These are phyloP conservation scores for Agonum fuliginosum DNA, from an alignment of 2,888 invertebrate species.

Conservation along the genomic window DNA sequence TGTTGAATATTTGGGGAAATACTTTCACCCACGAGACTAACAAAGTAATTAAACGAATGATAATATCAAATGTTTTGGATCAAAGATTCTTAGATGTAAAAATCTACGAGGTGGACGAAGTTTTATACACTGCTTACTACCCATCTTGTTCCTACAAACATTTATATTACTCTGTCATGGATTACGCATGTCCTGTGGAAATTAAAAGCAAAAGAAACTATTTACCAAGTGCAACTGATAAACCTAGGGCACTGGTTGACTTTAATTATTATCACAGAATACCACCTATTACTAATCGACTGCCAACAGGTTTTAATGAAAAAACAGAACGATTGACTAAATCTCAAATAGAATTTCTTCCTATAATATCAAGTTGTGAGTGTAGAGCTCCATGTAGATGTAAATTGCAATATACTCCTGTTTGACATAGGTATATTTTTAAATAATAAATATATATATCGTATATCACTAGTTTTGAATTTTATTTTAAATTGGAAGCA, in stretches of 20 bases:
- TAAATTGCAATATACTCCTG: no score
- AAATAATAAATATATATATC: no score
- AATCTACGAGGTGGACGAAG: slow-evolving; percentile 71
- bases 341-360: no score
- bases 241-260: slow-evolving; percentile 66
- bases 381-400: no score
- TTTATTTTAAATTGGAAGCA: no score
- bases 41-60: slow-evolving; percentile 70
- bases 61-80: slow-evolving; percentile 69
- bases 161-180: slow-evolving; percentile 75
- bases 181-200: slow-evolving; percentile 70
- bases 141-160: slow-evolving; percentile 74
- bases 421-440: no score
- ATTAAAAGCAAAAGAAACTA: slow-evolving; percentile 68
- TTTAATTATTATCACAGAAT: slow-evolving; percentile 67
- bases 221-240: slow-evolving; percentile 64
- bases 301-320: slow-evolving; percentile 27
- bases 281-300: slow-evolving; percentile 63
- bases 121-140: slow-evolving; percentile 71
- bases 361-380: no score
- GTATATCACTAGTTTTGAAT: no score
- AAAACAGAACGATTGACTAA: slow-evolving; percentile 7
- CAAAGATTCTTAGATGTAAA: slow-evolving; percentile 73
- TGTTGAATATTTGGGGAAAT: slow-evolving; percentile 73
- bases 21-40: slow-evolving; percentile 68